Evolutionary conservation across 2,888 invertebrate species (phyloP).

Genomic region (Tenthredo livida): DNA sequence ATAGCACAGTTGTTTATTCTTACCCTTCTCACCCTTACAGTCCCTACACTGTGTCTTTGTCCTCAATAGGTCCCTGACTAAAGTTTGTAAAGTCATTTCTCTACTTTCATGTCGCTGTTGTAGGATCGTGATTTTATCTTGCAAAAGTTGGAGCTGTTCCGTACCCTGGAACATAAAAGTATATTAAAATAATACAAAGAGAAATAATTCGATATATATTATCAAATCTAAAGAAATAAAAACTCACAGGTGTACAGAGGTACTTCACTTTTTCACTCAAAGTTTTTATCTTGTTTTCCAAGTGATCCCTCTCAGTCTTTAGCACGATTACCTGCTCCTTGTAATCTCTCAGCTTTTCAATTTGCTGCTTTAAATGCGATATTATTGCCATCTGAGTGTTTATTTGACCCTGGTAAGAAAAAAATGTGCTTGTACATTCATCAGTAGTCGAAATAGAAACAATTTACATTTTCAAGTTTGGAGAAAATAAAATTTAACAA

Average conservation of each 20-base stretch:
- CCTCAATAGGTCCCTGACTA: slow-evolving; percentile 74
- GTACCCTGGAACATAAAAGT: slow-evolving; percentile 67
- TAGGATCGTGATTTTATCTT: slow-evolving; percentile 73
- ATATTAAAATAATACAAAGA: neutral
- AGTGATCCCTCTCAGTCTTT: slow-evolving; percentile 80
- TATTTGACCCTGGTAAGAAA: slow-evolving; percentile 80
- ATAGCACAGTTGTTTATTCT: slow-evolving; percentile 72
- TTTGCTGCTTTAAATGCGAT: slow-evolving; percentile 76
- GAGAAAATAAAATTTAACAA: slow-evolving; percentile 35
- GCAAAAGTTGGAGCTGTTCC: slow-evolving; percentile 73
- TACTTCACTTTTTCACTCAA: slow-evolving; percentile 75
- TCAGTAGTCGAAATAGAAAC: slow-evolving; percentile 45
- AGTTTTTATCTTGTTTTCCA: slow-evolving; percentile 78
- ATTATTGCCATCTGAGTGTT: slow-evolving; percentile 82
- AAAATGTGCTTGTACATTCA: neutral
- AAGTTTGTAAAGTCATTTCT: slow-evolving; percentile 73
- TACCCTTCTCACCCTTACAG: slow-evolving; percentile 71
- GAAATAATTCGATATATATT: neutral
- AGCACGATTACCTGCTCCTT: slow-evolving; percentile 81
- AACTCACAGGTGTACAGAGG: slow-evolving; percentile 71
- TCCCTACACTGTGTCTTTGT: slow-evolving; percentile 73
- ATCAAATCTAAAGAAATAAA: neutral
- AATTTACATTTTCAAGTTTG: slow-evolving; percentile 31
- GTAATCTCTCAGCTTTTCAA: slow-evolving; percentile 83
- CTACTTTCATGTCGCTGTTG: slow-evolving; percentile 76